These are phyloP conservation scores for Meiosimyza platycephala DNA, from an alignment of 2,888 invertebrate species.

Conservation along the genomic window DNA sequence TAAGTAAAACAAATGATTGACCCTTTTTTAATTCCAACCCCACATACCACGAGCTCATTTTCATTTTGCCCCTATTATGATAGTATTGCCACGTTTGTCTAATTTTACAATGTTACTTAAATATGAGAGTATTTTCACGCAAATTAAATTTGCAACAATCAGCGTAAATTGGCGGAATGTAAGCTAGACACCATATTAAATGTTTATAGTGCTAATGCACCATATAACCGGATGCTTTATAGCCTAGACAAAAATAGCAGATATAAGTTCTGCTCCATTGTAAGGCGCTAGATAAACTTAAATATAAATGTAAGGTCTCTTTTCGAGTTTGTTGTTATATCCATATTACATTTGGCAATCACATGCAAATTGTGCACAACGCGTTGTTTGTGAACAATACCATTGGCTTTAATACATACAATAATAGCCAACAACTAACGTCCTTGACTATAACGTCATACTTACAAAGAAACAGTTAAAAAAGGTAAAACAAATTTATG, in stretches of 20 bases:
- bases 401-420: neutral
- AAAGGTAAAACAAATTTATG: neutral
- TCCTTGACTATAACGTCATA: conserved; percentile 21
- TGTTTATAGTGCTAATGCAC: no score
- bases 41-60: no score
- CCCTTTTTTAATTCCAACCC: no score
- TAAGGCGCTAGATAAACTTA: neutral
- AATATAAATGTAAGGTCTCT: neutral
- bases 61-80: no score
- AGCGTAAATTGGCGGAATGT: conserved; percentile 3
- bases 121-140: neutral
- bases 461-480: conserved; percentile 3
- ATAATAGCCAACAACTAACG: neutral
- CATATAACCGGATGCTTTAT: conserved; percentile 16
- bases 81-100: no score
- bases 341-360: conserved; percentile 21
- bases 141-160: conserved; percentile 9
- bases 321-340: neutral
- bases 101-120: no score
- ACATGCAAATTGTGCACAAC: conserved; percentile 3
- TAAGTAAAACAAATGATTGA: no score
- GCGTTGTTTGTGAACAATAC: no score
- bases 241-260: neutral
- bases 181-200: neutral
- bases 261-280: conserved; percentile 11